Percentiles rank a stretch among this genome's conserved stretches.
Conservation (phyloP, 2,113 vertebrate species). For the Dicrurus megarhynchus region DNA sequence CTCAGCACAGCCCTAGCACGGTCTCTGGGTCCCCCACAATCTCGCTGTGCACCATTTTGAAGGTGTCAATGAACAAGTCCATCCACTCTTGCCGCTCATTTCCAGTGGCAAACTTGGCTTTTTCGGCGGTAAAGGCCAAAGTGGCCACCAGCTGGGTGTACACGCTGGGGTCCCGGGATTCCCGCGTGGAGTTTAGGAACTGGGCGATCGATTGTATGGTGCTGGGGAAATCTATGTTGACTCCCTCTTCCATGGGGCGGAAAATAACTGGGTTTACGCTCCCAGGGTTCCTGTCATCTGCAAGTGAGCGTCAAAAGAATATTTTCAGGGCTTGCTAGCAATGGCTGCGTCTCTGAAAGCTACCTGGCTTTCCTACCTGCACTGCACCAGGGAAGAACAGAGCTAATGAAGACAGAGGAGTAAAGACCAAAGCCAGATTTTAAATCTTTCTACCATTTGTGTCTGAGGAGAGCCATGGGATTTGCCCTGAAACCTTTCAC, state of each 20-base stretch:
- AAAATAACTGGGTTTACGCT: constrained; percentile 81
- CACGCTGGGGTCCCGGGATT: constrained; percentile 76
- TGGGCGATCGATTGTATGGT: constrained; percentile 84
- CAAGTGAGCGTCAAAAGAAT: constrained; percentile 94
- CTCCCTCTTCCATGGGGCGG: constrained; percentile 86
- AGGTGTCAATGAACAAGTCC: constrained; percentile 93
- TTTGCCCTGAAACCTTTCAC: not conserved
- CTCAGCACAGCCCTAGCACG: constrained; percentile 84
- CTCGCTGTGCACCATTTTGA: constrained; percentile 93
- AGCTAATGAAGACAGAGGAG: not conserved
- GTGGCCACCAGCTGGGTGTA: constrained; percentile 91
- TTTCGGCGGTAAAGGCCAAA: constrained; percentile 95
- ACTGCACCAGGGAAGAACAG: not conserved
- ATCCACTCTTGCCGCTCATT: constrained; percentile 91
- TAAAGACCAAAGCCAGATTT: not conserved
- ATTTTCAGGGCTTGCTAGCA: constrained; percentile 76
- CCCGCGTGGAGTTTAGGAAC: constrained; percentile 86
- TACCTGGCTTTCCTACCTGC: not conserved
- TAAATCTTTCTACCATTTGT: not conserved
- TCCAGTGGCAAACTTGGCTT: constrained; percentile 92
- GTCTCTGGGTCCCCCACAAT: constrained; percentile 89
- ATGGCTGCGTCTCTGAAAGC: not conserved
- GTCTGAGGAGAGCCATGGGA: not conserved
- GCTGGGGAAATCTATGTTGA: constrained; percentile 83
- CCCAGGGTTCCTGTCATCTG: constrained; percentile 86